Evolutionary conservation across 2,888 invertebrate genomes (phyloP).

Genomic region (Dugesia japonica): DNA sequence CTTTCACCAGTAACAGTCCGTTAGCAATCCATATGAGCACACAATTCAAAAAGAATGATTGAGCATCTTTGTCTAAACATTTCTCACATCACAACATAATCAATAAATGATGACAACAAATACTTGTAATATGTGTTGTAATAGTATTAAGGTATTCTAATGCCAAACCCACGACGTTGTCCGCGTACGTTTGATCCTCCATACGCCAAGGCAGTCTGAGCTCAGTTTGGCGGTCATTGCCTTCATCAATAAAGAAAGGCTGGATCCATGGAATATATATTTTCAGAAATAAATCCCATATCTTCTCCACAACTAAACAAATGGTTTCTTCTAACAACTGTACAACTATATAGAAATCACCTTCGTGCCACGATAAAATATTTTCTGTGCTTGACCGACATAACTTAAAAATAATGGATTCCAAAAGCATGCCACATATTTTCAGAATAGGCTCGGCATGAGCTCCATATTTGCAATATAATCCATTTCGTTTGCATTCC

Average conservation of each 20-base stretch:
- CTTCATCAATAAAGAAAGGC: background rate
- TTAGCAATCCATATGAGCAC: background rate
- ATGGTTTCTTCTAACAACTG: background rate
- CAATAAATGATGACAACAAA: background rate
- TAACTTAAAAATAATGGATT: background rate
- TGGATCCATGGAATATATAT: background rate
- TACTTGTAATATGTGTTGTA: background rate
- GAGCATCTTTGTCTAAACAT: background rate
- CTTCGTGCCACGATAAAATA: background rate
- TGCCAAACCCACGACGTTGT: background rate
- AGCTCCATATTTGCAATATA: background rate
- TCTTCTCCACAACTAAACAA: background rate
- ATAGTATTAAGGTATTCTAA: background rate
- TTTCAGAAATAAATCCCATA: background rate
- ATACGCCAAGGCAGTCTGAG: background rate
- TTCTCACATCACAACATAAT: background rate
- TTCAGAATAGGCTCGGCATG: background rate
- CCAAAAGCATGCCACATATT: background rate
- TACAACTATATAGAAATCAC: background rate
- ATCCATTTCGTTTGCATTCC: background rate
- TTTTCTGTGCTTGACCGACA: background rate
- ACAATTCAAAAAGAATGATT: background rate
- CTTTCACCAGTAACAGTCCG: background rate
- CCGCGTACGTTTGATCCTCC: background rate
- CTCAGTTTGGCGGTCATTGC: background rate